Conservation (phyloP, 2,888 invertebrate species). For the Amblyteles armatorius region DNA sequence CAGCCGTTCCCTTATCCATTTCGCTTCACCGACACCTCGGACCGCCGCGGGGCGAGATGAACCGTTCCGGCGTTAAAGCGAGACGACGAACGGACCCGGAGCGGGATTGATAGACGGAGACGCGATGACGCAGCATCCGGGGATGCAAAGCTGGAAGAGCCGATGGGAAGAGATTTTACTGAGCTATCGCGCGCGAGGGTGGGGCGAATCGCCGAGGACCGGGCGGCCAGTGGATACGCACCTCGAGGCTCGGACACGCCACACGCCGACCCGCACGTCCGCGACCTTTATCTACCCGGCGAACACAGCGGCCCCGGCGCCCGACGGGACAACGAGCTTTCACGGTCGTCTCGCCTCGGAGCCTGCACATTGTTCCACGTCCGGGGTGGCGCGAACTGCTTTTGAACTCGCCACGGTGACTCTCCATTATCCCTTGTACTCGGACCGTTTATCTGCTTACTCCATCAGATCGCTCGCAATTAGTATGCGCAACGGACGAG, state of each 20-base stretch:
- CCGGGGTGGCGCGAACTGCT: conserved; percentile 31
- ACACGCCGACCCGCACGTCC: neutral
- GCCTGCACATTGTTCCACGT: conserved; percentile 29
- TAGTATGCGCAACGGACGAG: neutral
- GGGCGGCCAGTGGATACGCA: conserved; percentile 24
- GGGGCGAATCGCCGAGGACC: neutral
- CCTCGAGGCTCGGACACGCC: conserved; percentile 13
- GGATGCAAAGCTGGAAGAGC: neutral
- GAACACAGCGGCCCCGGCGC: conserved; percentile 8
- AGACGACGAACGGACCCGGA: neutral
- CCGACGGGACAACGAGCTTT: conserved; percentile 10
- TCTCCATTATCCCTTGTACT: conserved; percentile 20
- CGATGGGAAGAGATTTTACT: conserved; percentile 17
- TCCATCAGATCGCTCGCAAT: conserved; percentile 46
- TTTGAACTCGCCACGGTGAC: conserved; percentile 18
- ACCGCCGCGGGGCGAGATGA: neutral
- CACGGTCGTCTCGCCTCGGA: conserved; percentile 51
- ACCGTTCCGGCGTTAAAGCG: neutral
- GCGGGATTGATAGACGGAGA: neutral
- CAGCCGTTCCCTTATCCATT: conserved; percentile 58
- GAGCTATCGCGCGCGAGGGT: conserved; percentile 2
- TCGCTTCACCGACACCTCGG: conserved; percentile 44
- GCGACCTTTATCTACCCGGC: conserved; percentile 41
- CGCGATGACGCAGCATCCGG: neutral
- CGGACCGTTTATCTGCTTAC: conserved; percentile 51